phyloP scores from a whole-genome alignment of 2,113 vertebrate species.

The Odobenus rosmarus region DNA sequence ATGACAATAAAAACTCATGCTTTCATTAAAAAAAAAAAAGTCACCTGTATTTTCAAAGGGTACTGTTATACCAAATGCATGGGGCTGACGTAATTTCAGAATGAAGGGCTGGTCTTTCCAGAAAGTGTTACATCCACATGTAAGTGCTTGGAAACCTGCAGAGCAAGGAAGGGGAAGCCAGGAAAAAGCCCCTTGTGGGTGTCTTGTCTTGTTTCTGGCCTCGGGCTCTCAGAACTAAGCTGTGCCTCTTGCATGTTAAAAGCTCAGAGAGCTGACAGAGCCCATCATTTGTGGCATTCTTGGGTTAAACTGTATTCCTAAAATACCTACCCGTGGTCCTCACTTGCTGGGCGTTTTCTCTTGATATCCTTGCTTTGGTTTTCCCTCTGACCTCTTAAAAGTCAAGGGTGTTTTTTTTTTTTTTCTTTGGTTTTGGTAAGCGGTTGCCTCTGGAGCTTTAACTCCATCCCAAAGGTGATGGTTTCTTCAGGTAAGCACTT shows the following conservation, averaged over 20 bases:
- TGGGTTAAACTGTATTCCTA: neutral
- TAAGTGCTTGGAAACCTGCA: neutral
- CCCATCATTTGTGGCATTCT: neutral
- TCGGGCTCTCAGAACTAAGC: neutral
- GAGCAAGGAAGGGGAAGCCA: neutral
- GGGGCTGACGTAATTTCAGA: neutral
- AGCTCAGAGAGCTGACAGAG: neutral
- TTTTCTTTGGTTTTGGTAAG: neutral
- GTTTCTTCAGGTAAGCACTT: neutral
- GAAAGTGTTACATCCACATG: neutral
- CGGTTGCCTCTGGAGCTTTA: neutral
- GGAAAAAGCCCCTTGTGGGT: rapidly evolving
- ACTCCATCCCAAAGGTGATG: neutral
- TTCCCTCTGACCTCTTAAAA: neutral
- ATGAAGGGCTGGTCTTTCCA: neutral
- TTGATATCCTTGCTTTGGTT: neutral
- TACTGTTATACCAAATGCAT: rapidly evolving
- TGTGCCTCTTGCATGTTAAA: neutral
- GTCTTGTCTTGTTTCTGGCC: neutral
- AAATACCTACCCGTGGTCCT: neutral
- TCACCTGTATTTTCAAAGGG: conserved; percentile 8
- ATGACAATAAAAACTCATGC: neutral
- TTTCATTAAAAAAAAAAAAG: neutral
- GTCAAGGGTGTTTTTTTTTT: neutral
- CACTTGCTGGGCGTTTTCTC: neutral